phyloP scores from a whole-genome alignment of 2,888 invertebrate species.

The Invenusta paracnida region DNA sequence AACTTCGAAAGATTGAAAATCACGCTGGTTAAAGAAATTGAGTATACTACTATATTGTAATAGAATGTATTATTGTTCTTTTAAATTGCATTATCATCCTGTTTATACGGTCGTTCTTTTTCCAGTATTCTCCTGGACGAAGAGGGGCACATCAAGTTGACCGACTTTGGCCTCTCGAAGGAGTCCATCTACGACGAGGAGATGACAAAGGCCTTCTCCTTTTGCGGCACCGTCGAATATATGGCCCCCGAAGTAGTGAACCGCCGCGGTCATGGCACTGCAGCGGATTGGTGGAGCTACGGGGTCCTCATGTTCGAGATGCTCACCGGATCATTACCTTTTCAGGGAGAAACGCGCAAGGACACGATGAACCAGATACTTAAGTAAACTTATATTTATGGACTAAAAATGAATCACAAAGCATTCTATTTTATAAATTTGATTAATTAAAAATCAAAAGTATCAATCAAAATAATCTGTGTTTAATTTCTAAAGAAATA shows the following conservation, averaged over 20 bases:
- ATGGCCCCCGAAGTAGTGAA: slow-evolving; percentile 98
- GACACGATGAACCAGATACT: slow-evolving; percentile 46
- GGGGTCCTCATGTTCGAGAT: slow-evolving; percentile 98
- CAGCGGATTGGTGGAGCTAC: slow-evolving; percentile 99
- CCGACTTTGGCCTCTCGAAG: slow-evolving; percentile 96
- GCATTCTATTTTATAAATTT: too few relatives aligned
- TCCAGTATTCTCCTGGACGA: slow-evolving; percentile 75
- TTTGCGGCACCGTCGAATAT: slow-evolving; percentile 92
- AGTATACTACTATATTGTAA: too few relatives aligned
- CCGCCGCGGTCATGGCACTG: slow-evolving; percentile 91
- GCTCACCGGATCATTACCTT: slow-evolving; percentile 93
- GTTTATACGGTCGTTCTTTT: neutral
- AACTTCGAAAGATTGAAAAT: too few relatives aligned
- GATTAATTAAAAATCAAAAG: too few relatives aligned
- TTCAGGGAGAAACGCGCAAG: slow-evolving; percentile 58
- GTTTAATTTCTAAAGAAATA: too few relatives aligned
- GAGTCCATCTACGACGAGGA: slow-evolving; percentile 69
- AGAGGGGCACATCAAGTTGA: slow-evolving; percentile 93
- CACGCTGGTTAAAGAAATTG: too few relatives aligned
- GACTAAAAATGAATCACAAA: too few relatives aligned
- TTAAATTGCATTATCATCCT: too few relatives aligned
- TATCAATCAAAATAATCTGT: too few relatives aligned
- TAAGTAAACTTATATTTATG: slow-evolving; percentile 52
- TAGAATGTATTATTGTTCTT: too few relatives aligned
- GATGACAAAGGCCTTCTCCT: slow-evolving; percentile 84